Conservation (phyloP, 1,140 invertebrate species). For the Archivesica marissinica region DNA sequence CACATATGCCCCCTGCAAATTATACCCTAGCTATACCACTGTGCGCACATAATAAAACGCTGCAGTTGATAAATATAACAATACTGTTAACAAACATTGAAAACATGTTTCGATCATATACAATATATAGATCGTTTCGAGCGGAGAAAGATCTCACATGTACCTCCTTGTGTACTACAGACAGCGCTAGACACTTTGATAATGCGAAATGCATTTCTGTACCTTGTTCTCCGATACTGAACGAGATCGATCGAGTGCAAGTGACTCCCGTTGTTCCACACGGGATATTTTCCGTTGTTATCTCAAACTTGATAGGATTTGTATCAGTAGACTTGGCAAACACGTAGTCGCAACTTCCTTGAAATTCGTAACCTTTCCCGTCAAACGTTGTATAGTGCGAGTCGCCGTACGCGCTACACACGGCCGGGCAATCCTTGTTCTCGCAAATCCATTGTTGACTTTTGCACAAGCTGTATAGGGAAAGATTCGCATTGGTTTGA, state of each 20-base stretch:
- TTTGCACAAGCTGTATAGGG: constrained; percentile 76
- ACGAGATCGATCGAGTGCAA: constrained; percentile 92
- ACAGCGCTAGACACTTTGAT: no score
- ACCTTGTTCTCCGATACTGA: constrained; percentile 84
- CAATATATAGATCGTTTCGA: no score
- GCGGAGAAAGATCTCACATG: no score
- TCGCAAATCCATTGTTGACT: constrained; percentile 79
- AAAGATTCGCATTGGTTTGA: no score
- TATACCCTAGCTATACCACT: no score
- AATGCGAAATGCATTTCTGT: no score
- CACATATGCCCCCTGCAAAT: no score
- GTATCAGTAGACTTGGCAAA: constrained; percentile 87
- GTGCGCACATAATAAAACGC: no score
- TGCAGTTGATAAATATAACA: no score
- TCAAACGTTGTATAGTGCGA: constrained; percentile 94
- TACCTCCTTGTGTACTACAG: no score
- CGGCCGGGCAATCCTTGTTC: constrained; percentile 81
- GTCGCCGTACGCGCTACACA: constrained; percentile 87
- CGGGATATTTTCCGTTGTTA: constrained; percentile 88
- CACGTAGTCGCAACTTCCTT: constrained; percentile 93
- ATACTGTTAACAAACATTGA: no score
- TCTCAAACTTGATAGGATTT: constrained; percentile 70
- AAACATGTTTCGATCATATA: no score
- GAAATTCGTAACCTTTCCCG: constrained; percentile 92
- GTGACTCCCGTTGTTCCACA: constrained; percentile 94